Conservation (phyloP, 2,797 vertebrate genomes). For the Chelonia mydas region DNA sequence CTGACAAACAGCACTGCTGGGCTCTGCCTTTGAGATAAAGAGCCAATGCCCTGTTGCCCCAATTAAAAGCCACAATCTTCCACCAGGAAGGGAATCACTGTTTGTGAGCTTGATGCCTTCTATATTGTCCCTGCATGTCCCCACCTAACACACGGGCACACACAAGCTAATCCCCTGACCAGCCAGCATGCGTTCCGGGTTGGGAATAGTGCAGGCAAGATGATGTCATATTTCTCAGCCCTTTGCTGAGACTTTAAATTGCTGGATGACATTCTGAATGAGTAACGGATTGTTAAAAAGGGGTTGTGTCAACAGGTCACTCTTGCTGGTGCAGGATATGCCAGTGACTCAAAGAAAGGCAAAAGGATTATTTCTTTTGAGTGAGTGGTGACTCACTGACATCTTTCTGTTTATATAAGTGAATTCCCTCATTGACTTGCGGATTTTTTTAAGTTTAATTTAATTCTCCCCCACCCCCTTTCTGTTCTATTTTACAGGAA, state of each 20-base stretch:
- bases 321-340: conserved; percentile 41
- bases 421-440: conserved; percentile 64
- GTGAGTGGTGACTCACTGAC: conserved; percentile 57
- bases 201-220: neutral
- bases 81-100: neutral
- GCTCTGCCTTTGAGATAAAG: neutral
- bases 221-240: conserved; percentile 48
- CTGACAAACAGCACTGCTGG: neutral
- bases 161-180: neutral
- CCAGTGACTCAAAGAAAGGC: conserved; percentile 50
- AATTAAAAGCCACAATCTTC: neutral
- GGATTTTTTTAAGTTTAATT: conserved; percentile 25
- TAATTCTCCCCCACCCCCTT: neutral
- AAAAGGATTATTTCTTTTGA: conserved; percentile 46
- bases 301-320: conserved; percentile 34
- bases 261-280: conserved; percentile 28
- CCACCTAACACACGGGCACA: neutral
- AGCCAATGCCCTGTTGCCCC: neutral
- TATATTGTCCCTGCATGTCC: neutral
- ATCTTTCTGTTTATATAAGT: conserved; percentile 58
- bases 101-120: neutral
- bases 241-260: neutral
- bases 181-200: neutral
- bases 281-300: conserved; percentile 62
- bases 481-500: conserved; percentile 58